Percentiles rank a stretch among this genome's conserved stretches.
phyloP scores from a whole-genome alignment of 92 coral and sea anemone species.

The Porites evermanni region DNA sequence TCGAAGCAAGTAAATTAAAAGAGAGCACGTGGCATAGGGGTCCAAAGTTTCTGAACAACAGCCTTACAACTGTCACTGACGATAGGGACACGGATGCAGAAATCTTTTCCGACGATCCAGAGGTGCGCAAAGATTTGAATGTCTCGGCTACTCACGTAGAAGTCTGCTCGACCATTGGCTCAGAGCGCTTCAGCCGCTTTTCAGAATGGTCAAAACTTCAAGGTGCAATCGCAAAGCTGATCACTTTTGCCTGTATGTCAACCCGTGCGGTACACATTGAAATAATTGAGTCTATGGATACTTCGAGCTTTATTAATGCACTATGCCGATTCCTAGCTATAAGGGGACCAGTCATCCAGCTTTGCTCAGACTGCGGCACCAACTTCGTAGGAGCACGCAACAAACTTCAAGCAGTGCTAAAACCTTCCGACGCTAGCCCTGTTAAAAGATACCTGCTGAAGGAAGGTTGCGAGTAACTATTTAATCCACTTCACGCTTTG shows the following conservation, averaged over 20 bases:
- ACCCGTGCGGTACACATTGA: too few relatives aligned
- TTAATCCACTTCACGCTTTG: too few relatives aligned
- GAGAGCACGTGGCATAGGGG: conserved; percentile 58
- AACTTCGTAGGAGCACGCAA: neutral
- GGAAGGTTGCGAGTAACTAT: too few relatives aligned
- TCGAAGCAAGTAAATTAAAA: conserved; percentile 45
- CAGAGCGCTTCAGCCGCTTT: conserved; percentile 42
- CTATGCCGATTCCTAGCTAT: conserved; percentile 28
- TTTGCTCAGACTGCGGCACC: neutral
- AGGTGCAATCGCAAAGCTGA: too few relatives aligned
- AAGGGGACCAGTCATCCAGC: conserved; percentile 45
- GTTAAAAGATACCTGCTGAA: too few relatives aligned
- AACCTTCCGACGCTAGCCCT: too few relatives aligned
- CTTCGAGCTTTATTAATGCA: neutral
- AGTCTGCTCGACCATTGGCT: conserved; percentile 2
- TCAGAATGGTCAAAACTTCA: conserved; percentile 25
- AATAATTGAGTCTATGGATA: neutral
- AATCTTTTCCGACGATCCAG: conserved; percentile 33
- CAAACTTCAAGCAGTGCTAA: neutral
- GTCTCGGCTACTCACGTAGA: conserved; percentile 30
- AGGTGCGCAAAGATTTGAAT: conserved; percentile 32
- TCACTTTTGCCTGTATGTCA: too few relatives aligned
- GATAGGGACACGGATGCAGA: conserved; percentile 7
- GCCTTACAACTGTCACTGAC: conserved; percentile 1
- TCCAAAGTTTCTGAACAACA: conserved; percentile 47